These are phyloP conservation scores for Platysternon megacephalum DNA, from an alignment of 2,113 vertebrate genomes.

Conservation along the genomic window DNA sequence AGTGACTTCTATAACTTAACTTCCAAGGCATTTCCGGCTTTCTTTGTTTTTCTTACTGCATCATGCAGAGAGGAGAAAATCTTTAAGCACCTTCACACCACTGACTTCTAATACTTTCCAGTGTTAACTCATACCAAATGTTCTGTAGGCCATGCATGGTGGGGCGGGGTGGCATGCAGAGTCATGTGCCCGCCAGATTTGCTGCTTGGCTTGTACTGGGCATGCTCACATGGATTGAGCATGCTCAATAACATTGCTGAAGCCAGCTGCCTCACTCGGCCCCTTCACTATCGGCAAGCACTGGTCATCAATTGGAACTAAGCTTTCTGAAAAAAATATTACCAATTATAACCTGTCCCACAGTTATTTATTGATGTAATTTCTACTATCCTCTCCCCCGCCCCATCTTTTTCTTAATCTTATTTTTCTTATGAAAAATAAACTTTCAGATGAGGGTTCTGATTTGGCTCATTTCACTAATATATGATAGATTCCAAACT, in stretches of 20 bases:
- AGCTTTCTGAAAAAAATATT: not conserved
- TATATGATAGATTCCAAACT: not conserved
- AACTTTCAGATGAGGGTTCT: not conserved
- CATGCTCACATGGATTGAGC: too few species aligned
- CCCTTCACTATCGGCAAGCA: too few species aligned
- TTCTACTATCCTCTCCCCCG: not conserved
- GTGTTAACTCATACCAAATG: not conserved
- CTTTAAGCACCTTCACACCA: not conserved
- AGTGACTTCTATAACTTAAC: not conserved
- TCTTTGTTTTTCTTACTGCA: not conserved
- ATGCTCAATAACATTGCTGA: too few species aligned
- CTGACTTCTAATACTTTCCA: not conserved
- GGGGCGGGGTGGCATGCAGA: too few species aligned
- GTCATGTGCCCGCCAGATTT: too few species aligned
- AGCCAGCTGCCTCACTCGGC: too few species aligned
- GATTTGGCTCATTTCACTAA: not conserved
- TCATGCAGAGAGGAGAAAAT: not conserved
- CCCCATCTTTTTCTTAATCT: not conserved
- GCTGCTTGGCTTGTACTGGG: too few species aligned
- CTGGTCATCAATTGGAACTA: not conserved
- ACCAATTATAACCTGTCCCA: not conserved
- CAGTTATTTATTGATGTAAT: not conserved
- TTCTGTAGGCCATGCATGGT: not conserved
- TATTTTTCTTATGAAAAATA: not conserved
- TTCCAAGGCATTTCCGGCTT: not conserved